A percentile compares a stretch with the other conserved stretches of the same genome.
These are phyloP conservation scores for Sinohyriopsis cumingii DNA, from an alignment of 2,888 invertebrate species.

Conservation along the genomic window DNA sequence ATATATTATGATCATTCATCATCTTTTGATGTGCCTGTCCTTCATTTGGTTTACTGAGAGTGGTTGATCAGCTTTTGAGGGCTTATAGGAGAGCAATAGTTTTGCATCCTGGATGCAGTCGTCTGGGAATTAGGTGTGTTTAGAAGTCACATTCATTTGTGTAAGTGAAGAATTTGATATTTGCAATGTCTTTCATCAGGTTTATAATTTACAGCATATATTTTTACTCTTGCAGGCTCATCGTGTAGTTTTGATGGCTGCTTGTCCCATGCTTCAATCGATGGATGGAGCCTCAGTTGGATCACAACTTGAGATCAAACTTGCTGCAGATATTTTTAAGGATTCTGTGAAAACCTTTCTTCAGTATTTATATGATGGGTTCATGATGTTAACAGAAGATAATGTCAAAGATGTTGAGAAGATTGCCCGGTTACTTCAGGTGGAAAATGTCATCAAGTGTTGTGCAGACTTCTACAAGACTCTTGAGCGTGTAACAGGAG, in stretches of 20 bases:
- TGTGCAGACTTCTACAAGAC: conserved; percentile 35
- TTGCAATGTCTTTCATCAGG: too few species aligned
- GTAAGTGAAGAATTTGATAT: too few species aligned
- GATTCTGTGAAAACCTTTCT: conserved; percentile 33
- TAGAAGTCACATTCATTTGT: too few species aligned
- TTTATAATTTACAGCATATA: too few species aligned
- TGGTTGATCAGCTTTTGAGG: too few species aligned
- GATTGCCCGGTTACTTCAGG: conserved; percentile 37
- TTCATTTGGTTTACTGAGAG: too few species aligned
- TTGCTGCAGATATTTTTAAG: conserved; percentile 33
- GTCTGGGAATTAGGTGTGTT: too few species aligned
- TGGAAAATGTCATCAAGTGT: conserved; percentile 39
- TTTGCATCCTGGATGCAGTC: too few species aligned
- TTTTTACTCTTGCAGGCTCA: conserved; percentile 24
- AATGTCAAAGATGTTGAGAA: conserved; percentile 36
- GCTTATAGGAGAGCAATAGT: too few species aligned
- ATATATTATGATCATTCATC: too few species aligned
- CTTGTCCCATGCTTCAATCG: conserved; percentile 42
- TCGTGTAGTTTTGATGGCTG: conserved; percentile 36
- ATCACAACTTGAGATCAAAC: conserved; percentile 30
- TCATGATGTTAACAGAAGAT: conserved; percentile 40
- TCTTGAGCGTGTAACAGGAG: conserved; percentile 20
- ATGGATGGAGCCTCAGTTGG: conserved; percentile 35
- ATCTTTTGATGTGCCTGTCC: too few species aligned
- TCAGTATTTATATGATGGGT: conserved; percentile 40